Percentiles rank a stretch among this genome's conserved stretches.
Evolutionary conservation across 2,888 invertebrate species (phyloP).

Genomic region (Lithophane leautieri): DNA sequence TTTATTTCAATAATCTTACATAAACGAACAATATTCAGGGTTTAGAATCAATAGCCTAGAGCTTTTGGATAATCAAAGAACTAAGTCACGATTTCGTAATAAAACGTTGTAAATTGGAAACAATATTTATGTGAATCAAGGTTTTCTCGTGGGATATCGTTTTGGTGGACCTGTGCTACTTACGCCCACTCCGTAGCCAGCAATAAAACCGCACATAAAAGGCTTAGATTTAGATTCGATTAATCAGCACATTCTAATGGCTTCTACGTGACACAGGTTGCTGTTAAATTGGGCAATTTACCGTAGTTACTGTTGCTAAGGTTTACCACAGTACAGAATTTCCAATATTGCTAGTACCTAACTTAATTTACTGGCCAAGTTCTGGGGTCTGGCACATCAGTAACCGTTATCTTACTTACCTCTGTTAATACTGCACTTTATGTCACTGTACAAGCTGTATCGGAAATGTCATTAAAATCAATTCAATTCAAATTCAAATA

Average conservation of each 20-base stretch:
- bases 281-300: constrained; percentile 25
- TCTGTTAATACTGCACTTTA: neutral
- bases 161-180: constrained; percentile 55
- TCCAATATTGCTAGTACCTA: neutral
- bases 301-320: neutral
- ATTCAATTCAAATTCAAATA: too few species aligned
- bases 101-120: constrained; percentile 42
- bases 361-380: neutral
- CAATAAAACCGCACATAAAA: constrained; percentile 42
- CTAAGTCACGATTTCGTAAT: constrained; percentile 36
- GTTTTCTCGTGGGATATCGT: constrained; percentile 63
- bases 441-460: neutral
- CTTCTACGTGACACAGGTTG: constrained; percentile 19
- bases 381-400: neutral
- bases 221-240: constrained; percentile 37
- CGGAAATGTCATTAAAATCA: neutral
- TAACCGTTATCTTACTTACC: neutral
- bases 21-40: neutral
- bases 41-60: constrained; percentile 11
- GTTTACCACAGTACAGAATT: constrained; percentile 1
- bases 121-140: constrained; percentile 60
- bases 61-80: neutral
- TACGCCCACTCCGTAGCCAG: constrained; percentile 45
- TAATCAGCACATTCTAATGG: constrained; percentile 37
- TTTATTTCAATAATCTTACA: constrained; percentile 19